Evolutionary conservation across 2,888 invertebrate genomes (phyloP).

Genomic region (Eilema griseolum): DNA sequence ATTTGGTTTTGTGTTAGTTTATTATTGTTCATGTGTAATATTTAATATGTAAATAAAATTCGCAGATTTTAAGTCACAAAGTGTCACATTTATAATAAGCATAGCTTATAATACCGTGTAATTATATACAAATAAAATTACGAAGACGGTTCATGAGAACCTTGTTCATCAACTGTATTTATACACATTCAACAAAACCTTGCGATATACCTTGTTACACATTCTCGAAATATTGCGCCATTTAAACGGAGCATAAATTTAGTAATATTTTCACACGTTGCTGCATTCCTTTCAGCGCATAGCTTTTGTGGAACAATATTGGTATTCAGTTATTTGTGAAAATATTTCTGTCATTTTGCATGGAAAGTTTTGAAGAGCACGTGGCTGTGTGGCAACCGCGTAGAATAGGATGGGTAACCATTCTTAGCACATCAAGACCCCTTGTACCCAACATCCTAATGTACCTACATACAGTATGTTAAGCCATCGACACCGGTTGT

Average conservation of each 20-base stretch:
- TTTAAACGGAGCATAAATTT: constrained; percentile 28
- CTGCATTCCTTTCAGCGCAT: constrained; percentile 19
- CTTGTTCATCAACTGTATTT: neutral
- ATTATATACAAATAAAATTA: neutral
- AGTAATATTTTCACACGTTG: constrained; percentile 22
- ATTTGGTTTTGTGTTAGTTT: neutral
- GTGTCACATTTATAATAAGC: too few species aligned
- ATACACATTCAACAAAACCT: neutral
- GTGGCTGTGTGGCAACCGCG: neutral
- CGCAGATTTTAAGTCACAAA: too few species aligned
- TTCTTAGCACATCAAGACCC: too few species aligned
- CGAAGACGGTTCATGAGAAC: neutral
- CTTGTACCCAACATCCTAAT: too few species aligned
- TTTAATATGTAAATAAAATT: neutral
- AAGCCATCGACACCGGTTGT: too few species aligned
- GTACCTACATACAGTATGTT: too few species aligned
- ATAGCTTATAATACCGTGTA: neutral
- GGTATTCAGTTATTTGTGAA: constrained; percentile 48
- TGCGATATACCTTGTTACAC: neutral
- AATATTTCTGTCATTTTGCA: neutral
- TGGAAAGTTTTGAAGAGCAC: neutral
- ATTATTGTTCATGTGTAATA: neutral
- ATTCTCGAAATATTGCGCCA: constrained; percentile 16
- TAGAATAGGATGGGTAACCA: too few species aligned
- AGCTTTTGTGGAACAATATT: constrained; percentile 32